Evolutionary conservation across 2,888 invertebrate genomes (phyloP), one percentile per base, ranked within the genome.

Genomic region (Pasiphila rectangulata): DNA sequence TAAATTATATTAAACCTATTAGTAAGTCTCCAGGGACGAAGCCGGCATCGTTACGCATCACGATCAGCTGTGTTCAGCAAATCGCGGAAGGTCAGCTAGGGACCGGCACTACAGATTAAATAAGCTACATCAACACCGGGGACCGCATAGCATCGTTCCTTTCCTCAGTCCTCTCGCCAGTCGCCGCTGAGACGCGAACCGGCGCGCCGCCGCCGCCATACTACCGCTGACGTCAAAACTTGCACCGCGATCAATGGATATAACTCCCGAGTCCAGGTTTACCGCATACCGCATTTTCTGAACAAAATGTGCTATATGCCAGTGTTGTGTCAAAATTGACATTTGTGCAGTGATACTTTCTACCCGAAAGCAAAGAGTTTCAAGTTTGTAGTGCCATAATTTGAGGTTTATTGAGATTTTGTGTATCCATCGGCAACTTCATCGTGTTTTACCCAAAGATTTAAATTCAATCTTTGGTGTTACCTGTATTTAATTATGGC

Each of bases 271-370:
- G 72, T 73, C 76, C 69, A 84, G 83, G 83, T 85, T 82, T 73
- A 73, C 80, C 81, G 87, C 87, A 87, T 87, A 84, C 84, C 85
- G 87, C 87, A 88, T 86, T 87, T 87, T 83, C 81, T 69, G 49
- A 60, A 69, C 57, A 86, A 87, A 87, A 86, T 83, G 83, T 80
- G 77, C 57, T 72, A 67, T 79, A 86, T 87, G 87, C 76, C 46
- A 79, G 86, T 86, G 85, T 74, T 80, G 83, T 84, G 82, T 56
- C 57, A 65, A 64, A 34, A 29, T 35, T 60, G 59, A 65, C 30
- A 9, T 30, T 16, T 32, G 32, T 32, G 17, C 17, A 9, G 65
- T 63, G 69, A 72, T 69, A 71, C 73, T 69, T 69, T 69, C 64
- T 78, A 69, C 75, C 81, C 78, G 76, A 81, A 80, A 79, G 79